Evolutionary conservation across 2,113 vertebrate species (phyloP), one percentile per base, ranked within the genome.

Genomic region (Prunella fulvescens): DNA sequence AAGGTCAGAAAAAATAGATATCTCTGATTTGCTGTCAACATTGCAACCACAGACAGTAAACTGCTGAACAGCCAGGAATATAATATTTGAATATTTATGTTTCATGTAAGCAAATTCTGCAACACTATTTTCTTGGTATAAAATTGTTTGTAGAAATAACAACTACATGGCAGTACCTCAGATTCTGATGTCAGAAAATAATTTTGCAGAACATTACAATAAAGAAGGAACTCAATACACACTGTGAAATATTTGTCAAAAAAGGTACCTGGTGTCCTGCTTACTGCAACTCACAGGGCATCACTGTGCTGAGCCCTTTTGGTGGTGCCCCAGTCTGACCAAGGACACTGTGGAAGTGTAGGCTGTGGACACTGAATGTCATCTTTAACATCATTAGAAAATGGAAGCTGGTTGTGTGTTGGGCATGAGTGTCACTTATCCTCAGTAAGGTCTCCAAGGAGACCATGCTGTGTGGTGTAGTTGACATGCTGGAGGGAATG

Each of bases 331-430:
- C 14, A 42, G 35, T 19, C 35, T 5, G 2, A 66, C 8, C 1
- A 7, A 62, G 10, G 39, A 7, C 2, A 1, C 11, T 2, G 0
- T 3, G 10, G 14, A 60, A 42, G 2, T 10, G 12, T 3, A 45
- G 44, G 7, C 29, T 47, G 45, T 45, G n/a, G 29, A 15, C 54
- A 39, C 6, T 23, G 19, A 72, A 33, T 60, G 26, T 12, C 1
- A 50, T n/a, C 66, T 71, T 50, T n/a, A 28, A 44, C 29, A 45
- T 42, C 19, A 19, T 7, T 56, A 19, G 25, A 47, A 67, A 83
- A 61, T 10, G 12, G 5, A 14, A 82, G 12, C 12, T 56, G 90
- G 9, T 13, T 64, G 42, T 7, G 2, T 10, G 3, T 23, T 39
- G 26, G 26, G 1, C 35, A 81, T 28, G 26, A 37, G 19, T 3